phyloP scores from a whole-genome alignment of 2,113 vertebrate genomes.

The Trichechus manatus region DNA sequence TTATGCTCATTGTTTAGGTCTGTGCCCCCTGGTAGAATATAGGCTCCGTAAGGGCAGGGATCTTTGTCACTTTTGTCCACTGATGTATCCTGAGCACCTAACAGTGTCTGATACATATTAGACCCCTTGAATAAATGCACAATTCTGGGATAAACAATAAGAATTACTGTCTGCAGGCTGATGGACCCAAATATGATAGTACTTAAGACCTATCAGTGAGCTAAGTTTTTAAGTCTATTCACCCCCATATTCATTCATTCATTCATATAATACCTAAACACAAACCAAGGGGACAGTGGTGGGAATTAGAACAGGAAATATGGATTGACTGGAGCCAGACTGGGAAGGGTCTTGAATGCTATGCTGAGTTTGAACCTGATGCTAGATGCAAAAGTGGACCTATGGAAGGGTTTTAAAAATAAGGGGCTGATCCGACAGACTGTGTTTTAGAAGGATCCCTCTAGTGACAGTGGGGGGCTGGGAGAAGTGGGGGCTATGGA shows the following conservation, averaged over 20 bases:
- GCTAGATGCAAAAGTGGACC: background rate
- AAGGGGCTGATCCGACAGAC: background rate
- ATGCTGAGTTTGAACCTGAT: background rate
- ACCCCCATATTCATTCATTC: background rate
- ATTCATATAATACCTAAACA: background rate
- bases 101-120: background rate
- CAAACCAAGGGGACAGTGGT: background rate
- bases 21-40: background rate
- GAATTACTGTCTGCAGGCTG: background rate
- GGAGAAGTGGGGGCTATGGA: background rate
- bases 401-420: background rate
- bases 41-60: fast-evolving
- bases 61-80: background rate
- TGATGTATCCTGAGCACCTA: background rate
- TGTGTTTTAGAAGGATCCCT: background rate
- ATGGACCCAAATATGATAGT: background rate
- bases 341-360: background rate
- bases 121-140: background rate
- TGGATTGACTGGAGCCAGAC: background rate
- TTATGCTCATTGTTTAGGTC: background rate
- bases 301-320: background rate
- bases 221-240: background rate
- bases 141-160: background rate
- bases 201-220: background rate
- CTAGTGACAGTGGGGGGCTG: background rate